phyloP scores from a whole-genome alignment of 2,888 invertebrate genomes.

The Lithophane semibrunnea region DNA sequence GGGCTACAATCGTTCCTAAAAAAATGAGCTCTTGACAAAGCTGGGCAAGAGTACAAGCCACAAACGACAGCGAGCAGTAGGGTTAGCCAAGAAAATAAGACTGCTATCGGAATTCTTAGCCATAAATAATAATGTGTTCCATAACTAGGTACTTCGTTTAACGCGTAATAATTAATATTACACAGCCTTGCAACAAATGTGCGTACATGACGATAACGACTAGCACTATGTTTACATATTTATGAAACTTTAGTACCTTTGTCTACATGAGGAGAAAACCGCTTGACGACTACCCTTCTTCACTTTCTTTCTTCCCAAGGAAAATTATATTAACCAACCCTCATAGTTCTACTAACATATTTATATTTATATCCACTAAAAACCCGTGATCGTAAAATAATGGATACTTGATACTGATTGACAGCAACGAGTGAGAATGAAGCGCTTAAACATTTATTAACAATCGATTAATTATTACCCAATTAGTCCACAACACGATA shows the following conservation, averaged over 20 bases:
- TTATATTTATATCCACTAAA: constrained; percentile 2
- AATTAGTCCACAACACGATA: constrained; percentile 53
- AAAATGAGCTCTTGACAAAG: neutral
- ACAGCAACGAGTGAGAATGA: constrained; percentile 11
- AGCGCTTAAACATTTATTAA: constrained; percentile 25
- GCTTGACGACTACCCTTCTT: neutral
- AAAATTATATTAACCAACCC: constrained; percentile 1
- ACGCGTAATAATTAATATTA: constrained; percentile 38
- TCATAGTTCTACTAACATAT: neutral
- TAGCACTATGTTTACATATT: constrained; percentile 35
- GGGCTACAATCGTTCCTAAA: neutral
- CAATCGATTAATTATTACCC: constrained; percentile 42
- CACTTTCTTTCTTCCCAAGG: no score
- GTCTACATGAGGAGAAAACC: neutral
- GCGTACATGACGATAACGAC: constrained; percentile 45
- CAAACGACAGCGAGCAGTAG: neutral
- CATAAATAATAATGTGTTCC: constrained; percentile 31
- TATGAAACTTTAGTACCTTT: constrained; percentile 33
- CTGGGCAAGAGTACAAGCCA: neutral
- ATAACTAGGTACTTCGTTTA: constrained; percentile 19
- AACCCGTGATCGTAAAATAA: constrained; percentile 12
- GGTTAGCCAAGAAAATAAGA: constrained; percentile 5
- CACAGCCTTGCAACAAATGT: constrained; percentile 47
- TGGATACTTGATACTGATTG: constrained; percentile 16
- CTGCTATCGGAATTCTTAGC: constrained; percentile 7